Evolutionary conservation across 1,140 invertebrate species (phyloP), one percentile per base, ranked within the genome.

Genomic region (Conus ventricosus): DNA sequence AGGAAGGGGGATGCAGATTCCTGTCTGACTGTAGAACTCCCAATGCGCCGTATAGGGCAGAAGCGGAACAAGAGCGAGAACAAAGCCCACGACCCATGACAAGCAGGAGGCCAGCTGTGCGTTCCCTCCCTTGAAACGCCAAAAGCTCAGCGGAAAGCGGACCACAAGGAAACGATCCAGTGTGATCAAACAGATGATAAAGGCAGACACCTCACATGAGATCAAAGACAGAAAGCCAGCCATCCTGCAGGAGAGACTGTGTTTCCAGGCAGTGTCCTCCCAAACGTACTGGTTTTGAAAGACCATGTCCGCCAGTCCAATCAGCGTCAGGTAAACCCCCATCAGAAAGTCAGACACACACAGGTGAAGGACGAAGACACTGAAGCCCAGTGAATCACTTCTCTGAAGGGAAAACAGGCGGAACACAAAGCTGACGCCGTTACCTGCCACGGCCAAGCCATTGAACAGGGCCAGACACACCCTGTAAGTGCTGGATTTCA

Each of bases 291-390:
- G 76, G 25, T 91, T 92, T 7, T 91, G 87, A 86, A 91, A 94
- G 27, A 84, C 27, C n/a, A 89, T 85, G 84, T 94, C 93, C 1
- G 92, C 6, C 17, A 85, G 63, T 51, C 92, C 93, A 27, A 94
- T 93, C 15, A 93, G 91, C 17, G 91, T 85, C 67, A 94, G 60
- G 71, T 94, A 94, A 7, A 94, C 81, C 17, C 93, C 93, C 93
- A 93, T 94, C 20, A 76, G 20, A 92, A 93, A 88, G 76, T 94
- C 93, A 27, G 92, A 91, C 13, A 91, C 53, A 57, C 90, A 89
- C 23, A 94, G 83, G 89, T 91, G 91, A 8, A 91, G 84, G 60
- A 93, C 87, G 51, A 92, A 90, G 17, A 90, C 84, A 2, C 89
- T 83, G 51, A 89, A 89, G 27, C 89, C 88, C 54, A 89, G 90